Evolutionary conservation across 2,888 invertebrate genomes (phyloP).

Genomic region (Ceramica pisi): DNA sequence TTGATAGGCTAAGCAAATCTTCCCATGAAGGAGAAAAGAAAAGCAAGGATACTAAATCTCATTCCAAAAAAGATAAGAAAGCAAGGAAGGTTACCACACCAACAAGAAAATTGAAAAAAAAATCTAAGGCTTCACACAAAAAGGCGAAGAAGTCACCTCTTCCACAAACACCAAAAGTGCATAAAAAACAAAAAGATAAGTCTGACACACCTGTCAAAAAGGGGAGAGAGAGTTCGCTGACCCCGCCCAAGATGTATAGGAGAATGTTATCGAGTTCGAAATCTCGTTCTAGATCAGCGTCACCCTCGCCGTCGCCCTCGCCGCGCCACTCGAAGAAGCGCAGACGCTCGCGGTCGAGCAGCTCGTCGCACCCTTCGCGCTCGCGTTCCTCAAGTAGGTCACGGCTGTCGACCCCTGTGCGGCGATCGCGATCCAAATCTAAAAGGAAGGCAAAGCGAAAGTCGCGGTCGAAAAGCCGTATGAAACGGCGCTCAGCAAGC

Average conservation of each 20-base stretch:
- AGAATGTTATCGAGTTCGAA: conserved; percentile 79
- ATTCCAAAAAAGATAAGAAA: conserved; percentile 73
- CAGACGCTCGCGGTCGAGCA: conserved; percentile 59
- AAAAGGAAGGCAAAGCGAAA: conserved; percentile 72
- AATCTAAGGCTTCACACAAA: conserved; percentile 72
- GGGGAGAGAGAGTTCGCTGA: conserved; percentile 79
- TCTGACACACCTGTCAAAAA: conserved; percentile 74
- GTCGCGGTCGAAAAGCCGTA: conserved; percentile 76
- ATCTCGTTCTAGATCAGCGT: conserved; percentile 75
- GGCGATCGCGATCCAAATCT: conserved; percentile 71
- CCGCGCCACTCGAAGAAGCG: conserved; percentile 73
- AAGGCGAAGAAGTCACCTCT: conserved; percentile 74
- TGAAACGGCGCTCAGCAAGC: conserved; percentile 73
- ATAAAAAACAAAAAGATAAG: conserved; percentile 74
- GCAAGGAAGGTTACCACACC: conserved; percentile 66
- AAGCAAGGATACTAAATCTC: conserved; percentile 67
- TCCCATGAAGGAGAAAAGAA: conserved; percentile 68
- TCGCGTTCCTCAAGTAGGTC: conserved; percentile 72
- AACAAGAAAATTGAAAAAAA: conserved; percentile 67
- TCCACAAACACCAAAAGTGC: conserved; percentile 78
- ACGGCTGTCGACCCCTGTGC: conserved; percentile 68
- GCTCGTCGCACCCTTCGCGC: conserved; percentile 68
- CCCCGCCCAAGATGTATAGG: conserved; percentile 85
- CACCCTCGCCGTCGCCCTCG: conserved; percentile 68
- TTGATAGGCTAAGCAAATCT: conserved; percentile 71